phyloP scores from a whole-genome alignment of 2,113 vertebrate species.

The Pygoscelis antarcticus region DNA sequence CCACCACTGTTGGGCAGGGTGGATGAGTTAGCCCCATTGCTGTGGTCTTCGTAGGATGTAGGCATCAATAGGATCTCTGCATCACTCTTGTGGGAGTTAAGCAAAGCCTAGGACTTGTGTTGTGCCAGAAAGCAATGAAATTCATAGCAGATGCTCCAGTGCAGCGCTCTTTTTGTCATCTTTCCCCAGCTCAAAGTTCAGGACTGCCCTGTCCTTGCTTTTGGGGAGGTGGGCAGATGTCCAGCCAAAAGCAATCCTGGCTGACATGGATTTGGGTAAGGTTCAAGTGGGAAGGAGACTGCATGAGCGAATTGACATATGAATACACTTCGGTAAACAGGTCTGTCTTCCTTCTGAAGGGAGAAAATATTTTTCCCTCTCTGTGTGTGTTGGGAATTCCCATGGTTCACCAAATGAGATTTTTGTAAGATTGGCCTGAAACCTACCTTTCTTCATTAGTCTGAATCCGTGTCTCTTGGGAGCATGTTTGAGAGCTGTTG shows the following conservation, averaged over 20 bases:
- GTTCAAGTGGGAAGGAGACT: background rate
- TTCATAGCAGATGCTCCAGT: background rate
- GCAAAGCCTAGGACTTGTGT: background rate
- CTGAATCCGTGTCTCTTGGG: background rate
- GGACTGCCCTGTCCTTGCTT: background rate
- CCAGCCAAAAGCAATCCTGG: background rate
- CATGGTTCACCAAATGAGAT: background rate
- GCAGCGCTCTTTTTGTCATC: fast-evolving
- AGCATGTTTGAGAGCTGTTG: background rate
- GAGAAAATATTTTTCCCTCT: background rate
- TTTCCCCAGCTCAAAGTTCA: background rate
- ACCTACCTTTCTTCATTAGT: background rate
- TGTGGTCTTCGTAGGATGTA: background rate
- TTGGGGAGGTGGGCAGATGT: background rate
- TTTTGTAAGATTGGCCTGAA: background rate
- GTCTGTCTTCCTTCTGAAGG: background rate
- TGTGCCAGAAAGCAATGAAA: background rate
- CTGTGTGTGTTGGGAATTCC: background rate
- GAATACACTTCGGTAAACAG: background rate
- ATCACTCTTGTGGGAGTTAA: background rate
- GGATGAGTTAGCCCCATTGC: background rate
- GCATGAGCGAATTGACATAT: fast-evolving
- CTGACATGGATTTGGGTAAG: background rate
- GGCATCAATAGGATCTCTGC: background rate
- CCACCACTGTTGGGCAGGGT: too few species aligned